Base-by-base conservation (phyloP, 1,140 invertebrate species). In the Papilio glaucus region DNA sequence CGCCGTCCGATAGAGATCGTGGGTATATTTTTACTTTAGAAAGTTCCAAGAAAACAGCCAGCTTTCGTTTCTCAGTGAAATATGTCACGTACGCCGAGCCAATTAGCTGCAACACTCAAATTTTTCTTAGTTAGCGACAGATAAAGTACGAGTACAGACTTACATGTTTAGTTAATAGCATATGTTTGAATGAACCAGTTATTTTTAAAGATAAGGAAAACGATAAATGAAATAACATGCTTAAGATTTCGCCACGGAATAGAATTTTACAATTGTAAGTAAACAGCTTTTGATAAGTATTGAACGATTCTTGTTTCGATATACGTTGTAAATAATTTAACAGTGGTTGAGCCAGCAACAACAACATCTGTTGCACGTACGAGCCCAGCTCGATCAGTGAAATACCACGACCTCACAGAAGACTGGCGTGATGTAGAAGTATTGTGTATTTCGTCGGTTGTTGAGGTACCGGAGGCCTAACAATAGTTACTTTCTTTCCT, bases 1-100 rank as follows among this genome's bases (percentile, higher is more conserved):
- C 18, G 45, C 53, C 15, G 29, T 69, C 15, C 45, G 41, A 37
- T 53, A 37, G 42, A 53, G 26, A 69, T 69, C 42, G 67, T 69
- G 67, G 65, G 41, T 68, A 63, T 13, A 38, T 67, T n/a, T n/a
- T 33, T 33, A 57, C 29, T 39, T 24, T 68, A 69, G 75, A 76
- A 76, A 76, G 71, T 68, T 73, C 49, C 10, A 63, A 71, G 37
- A 69, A 75, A 68, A n/a, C 45, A 33, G 53, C 26, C 42, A 69
- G 42, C 67, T 69, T 69, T 53, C 67, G 39, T 71, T 76, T 61
- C 60, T 33, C 33, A 42, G n/a, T 9, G n/a, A 76, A 65, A 45
- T 68, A 38, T 65, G 71, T 76, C 67, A 71, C 62, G 71, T 42
- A 70, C 49, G 70, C 69, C 72, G 70, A 69, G 69, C 53, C 61